phyloP scores from a whole-genome alignment of 2,888 invertebrate species.

The Melanostoma mellinum region DNA sequence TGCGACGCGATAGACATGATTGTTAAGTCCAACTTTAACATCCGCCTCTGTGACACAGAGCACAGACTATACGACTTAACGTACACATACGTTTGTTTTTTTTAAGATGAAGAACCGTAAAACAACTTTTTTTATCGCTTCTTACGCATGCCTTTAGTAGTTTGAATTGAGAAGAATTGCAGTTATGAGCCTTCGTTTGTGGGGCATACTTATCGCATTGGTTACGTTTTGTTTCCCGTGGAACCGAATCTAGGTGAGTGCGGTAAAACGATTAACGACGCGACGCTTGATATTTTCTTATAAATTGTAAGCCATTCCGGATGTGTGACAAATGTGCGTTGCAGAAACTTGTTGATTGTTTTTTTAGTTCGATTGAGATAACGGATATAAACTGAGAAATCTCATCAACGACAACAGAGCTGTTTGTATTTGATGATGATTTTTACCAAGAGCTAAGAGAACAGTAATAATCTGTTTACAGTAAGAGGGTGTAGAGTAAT shows the following conservation, averaged over 20 bases:
- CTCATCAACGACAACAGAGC: neutral
- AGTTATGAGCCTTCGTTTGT: slow-evolving; percentile 63
- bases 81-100: neutral
- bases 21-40: slow-evolving; percentile 58
- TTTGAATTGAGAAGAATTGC: slow-evolving; percentile 55
- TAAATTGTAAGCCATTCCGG: slow-evolving; percentile 58
- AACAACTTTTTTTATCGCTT: slow-evolving; percentile 40
- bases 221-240: slow-evolving; percentile 65
- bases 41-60: slow-evolving; percentile 60
- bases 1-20: slow-evolving; percentile 48
- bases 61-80: neutral
- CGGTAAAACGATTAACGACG: slow-evolving; percentile 57
- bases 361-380: neutral
- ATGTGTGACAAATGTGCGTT: slow-evolving; percentile 54
- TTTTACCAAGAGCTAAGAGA: no score
- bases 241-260: slow-evolving; percentile 68
- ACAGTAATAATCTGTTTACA: no score
- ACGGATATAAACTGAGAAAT: neutral
- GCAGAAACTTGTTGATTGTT: slow-evolving; percentile 16
- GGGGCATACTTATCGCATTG: slow-evolving; percentile 62
- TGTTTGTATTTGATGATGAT: no score
- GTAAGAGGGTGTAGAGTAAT: no score
- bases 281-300: slow-evolving; percentile 33
- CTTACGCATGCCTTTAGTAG: slow-evolving; percentile 56
- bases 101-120: slow-evolving; percentile 59